Percentiles rank a stretch among this genome's conserved stretches.
These are phyloP conservation scores for Sthenelais limicola DNA, from an alignment of 2,888 invertebrate species.

Conservation along the genomic window DNA sequence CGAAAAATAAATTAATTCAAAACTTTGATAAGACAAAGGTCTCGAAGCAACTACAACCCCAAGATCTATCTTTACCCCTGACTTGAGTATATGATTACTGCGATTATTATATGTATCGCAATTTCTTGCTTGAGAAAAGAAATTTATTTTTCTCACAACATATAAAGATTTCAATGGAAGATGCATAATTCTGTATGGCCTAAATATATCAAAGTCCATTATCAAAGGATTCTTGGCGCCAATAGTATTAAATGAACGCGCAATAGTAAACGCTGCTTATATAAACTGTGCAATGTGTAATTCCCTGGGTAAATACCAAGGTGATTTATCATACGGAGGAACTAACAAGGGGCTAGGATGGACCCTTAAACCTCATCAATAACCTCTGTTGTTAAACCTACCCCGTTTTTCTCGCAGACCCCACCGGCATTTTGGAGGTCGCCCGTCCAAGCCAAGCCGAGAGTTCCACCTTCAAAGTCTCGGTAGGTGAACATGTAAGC, in stretches of 20 bases:
- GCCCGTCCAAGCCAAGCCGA: slow-evolving; percentile 99
- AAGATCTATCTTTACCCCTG: no score
- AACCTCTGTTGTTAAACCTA: no score
- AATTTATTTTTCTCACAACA: not conserved
- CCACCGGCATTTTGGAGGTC: slow-evolving; percentile 86
- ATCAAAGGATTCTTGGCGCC: not conserved
- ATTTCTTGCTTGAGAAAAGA: not conserved
- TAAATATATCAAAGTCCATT: not conserved
- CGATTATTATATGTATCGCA: not conserved
- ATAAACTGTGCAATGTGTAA: not conserved
- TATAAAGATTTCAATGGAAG: not conserved
- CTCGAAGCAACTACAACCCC: no score
- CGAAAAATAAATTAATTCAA: no score
- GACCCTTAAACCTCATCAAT: no score
- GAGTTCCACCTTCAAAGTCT: slow-evolving; percentile 97
- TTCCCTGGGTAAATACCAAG: not conserved
- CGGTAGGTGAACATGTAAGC: slow-evolving; percentile 98
- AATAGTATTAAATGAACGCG: not conserved
- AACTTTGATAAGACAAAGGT: no score
- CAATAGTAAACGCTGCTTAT: not conserved
- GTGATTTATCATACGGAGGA: not conserved
- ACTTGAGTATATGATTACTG: not conserved
- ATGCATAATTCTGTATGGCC: not conserved
- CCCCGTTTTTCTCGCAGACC: slow-evolving; percentile 91
- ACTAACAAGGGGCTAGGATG: not conserved